These are phyloP conservation scores for Diglossa cyanea DNA, from an alignment of 2,797 vertebrate genomes.

Conservation along the genomic window DNA sequence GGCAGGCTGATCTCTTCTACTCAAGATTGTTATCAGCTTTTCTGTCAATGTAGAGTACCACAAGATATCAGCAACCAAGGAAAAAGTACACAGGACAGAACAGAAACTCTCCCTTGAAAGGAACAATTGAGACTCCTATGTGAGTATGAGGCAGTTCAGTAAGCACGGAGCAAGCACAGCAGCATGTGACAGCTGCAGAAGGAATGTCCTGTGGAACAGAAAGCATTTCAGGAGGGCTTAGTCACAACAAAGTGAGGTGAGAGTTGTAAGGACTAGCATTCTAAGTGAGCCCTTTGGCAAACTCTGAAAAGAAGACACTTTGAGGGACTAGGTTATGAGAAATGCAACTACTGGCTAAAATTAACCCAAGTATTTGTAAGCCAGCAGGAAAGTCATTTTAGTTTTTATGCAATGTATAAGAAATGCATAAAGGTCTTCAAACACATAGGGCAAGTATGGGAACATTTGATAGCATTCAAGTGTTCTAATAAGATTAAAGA, in stretches of 20 bases:
- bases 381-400: background rate
- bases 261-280: background rate
- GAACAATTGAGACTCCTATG: background rate
- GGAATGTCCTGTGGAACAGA: constrained; percentile 32
- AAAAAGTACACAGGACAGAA: background rate
- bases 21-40: constrained; percentile 35
- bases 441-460: background rate
- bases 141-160: background rate
- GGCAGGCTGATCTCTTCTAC: constrained; percentile 1
- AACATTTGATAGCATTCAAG: background rate
- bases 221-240: constrained; percentile 16
- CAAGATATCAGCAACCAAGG: background rate
- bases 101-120: background rate
- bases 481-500: background rate
- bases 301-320: background rate
- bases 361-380: background rate
- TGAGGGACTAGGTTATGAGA: background rate
- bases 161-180: background rate
- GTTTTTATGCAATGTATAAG: background rate
- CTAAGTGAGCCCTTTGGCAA: constrained; percentile 15
- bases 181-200: background rate
- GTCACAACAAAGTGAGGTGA: constrained; percentile 15
- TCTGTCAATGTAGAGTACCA: background rate
- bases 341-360: background rate
- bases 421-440: background rate